Conservation (phyloP, 2,797 vertebrate genomes). For the Menidia menidia region DNA sequence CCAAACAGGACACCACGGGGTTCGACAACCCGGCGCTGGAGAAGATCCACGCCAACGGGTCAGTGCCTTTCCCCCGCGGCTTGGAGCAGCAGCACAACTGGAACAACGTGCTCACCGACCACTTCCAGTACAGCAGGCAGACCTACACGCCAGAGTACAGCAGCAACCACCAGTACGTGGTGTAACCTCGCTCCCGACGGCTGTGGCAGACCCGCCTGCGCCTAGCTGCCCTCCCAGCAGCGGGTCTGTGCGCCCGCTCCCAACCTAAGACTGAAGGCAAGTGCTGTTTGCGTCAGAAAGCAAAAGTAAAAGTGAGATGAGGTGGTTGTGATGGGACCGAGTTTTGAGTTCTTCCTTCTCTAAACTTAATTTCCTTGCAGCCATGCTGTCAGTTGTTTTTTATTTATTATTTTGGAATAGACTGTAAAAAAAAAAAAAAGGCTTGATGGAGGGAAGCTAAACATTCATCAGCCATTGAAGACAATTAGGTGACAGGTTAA, state of each 20-base stretch:
- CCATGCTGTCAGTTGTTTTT: slow-evolving; percentile 29
- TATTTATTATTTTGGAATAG: slow-evolving; percentile 44
- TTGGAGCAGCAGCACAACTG: slow-evolving; percentile 87
- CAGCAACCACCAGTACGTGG: slow-evolving; percentile 89
- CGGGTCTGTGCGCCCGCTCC: slow-evolving; percentile 45
- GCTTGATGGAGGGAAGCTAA: slow-evolving; percentile 15
- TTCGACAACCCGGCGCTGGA: slow-evolving; percentile 80
- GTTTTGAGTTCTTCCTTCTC: slow-evolving; percentile 38
- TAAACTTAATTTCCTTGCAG: slow-evolving; percentile 37
- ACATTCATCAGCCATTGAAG: slow-evolving; percentile 21
- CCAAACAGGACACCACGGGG: slow-evolving; percentile 84
- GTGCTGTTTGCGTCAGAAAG: slow-evolving; percentile 49
- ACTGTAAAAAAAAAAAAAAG: background rate
- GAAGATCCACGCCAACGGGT: slow-evolving; percentile 88
- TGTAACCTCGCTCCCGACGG: slow-evolving; percentile 75
- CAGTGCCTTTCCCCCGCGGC: slow-evolving; percentile 80
- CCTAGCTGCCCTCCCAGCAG: slow-evolving; percentile 34
- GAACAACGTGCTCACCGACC: slow-evolving; percentile 87
- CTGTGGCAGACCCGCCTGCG: slow-evolving; percentile 59
- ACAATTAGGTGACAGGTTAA: slow-evolving; percentile 8
- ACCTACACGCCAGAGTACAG: slow-evolving; percentile 82
- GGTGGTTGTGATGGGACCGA: slow-evolving; percentile 34
- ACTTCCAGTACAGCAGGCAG: slow-evolving; percentile 92
- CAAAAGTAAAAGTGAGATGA: slow-evolving; percentile 27
- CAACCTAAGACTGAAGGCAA: slow-evolving; percentile 65